Base-by-base conservation (phyloP, 2,888 invertebrate species). In the Plusia festucae region DNA sequence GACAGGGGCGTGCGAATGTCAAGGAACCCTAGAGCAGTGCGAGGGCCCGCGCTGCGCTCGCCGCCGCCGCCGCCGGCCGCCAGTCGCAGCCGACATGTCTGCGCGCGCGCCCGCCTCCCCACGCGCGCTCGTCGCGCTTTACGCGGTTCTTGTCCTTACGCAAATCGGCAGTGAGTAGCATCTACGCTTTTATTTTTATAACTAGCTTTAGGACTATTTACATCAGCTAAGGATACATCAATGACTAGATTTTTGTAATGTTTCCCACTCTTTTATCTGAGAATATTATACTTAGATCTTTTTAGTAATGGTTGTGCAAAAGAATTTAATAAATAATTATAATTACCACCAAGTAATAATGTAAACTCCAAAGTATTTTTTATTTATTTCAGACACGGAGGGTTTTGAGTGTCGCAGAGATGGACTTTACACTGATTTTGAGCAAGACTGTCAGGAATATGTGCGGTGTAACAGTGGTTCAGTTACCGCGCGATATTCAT, bases 1-100 rank as follows among this genome's bases (percentile, higher is more conserved):
- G 79, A 82, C 86, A 87, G 89, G 89, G 90, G 89, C 91, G 91
- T 84, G 90, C 94, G 93, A 94, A 94, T 93, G 94, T 93, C 94
- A 93, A 94, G 93, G 93, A 94, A 93, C 93, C 91, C 92, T 90
- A 82, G 85, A 79, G 77, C 73, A 75, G 70, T 69, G 75, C 71
- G 73, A 70, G 76, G 69, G 81, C 73, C 71, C 73, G 80, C 81
- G 73, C 78, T 72, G 78, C 73, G 73, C 73, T 16, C 46, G 46
- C 68, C 70, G 68, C 40, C 40, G 40, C 40, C 40, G 40, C 40
- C 34, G 34, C 75, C 64, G 11, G 56, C 65, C 78, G 67, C 76
- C 92, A 93, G 90, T 93, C 90, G 90, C 90, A 87, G 88, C 87
- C 91, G 91, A 90, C 85, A 93, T 93, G 93, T 88, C 90, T 88